Conservation (phyloP, 92 coral and sea anemone species). For the Epizoanthus scotinus region DNA sequence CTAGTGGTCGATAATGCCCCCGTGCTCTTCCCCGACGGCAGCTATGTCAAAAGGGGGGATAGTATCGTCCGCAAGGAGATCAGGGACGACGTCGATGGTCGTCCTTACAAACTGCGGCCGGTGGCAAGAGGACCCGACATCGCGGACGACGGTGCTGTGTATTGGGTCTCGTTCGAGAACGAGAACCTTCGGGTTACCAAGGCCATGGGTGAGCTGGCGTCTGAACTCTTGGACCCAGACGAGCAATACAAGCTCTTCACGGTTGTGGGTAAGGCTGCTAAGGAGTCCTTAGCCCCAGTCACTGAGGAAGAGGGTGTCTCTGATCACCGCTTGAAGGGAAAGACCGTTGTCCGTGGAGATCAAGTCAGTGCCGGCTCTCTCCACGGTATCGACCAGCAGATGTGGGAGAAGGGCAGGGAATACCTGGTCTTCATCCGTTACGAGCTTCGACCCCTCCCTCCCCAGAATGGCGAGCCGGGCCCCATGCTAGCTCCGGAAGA, state of each 20-base stretch:
- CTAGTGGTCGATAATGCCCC: background rate
- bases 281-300: slow-evolving; percentile 41
- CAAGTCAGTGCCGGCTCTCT: slow-evolving; percentile 38
- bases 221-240: slow-evolving; percentile 2
- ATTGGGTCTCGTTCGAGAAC: slow-evolving; percentile 40
- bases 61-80: slow-evolving; percentile 8
- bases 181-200: slow-evolving; percentile 6
- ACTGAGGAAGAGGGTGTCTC: slow-evolving; percentile 45
- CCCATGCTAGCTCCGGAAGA: slow-evolving; percentile 45
- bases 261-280: slow-evolving; percentile 19
- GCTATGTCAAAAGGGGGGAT: background rate
- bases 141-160: slow-evolving; percentile 33
- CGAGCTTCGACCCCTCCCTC: slow-evolving; percentile 52
- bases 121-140: slow-evolving; percentile 33
- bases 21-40: background rate
- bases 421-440: background rate
- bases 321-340: slow-evolving; percentile 26
- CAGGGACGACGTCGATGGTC: background rate
- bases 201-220: background rate
- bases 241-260: slow-evolving; percentile 9
- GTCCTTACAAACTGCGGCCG: background rate
- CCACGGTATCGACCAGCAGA: slow-evolving; percentile 36
- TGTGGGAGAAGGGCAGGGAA: slow-evolving; percentile 37
- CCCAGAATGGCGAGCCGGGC: slow-evolving; percentile 41
- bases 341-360: slow-evolving; percentile 29